Base-by-base conservation (phyloP, 1,140 invertebrate species). In the Apocrypta bakeri region DNA sequence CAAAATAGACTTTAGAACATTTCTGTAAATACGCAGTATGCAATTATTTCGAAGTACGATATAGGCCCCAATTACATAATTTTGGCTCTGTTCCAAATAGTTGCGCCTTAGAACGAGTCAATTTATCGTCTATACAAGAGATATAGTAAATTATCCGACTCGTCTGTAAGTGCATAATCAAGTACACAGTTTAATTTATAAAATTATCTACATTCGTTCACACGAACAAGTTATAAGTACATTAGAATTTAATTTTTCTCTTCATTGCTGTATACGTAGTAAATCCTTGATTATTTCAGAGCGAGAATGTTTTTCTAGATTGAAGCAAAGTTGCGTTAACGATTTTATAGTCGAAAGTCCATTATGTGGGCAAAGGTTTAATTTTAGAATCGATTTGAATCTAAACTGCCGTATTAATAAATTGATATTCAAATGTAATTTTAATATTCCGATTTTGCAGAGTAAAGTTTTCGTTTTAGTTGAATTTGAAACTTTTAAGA, bases 81-180 rank as follows among this genome's bases (percentile, higher is more conserved):
- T 77, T 31, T 76, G 81, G 73, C 81, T 69, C 4, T 21, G 27
- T 56, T 82, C 74, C 64, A 77, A 82, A 77, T 82, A 40, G 66
- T 63, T 71, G 21, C 12, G 66, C 69, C 81, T 82, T 77, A 71
- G 68, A 40, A 71, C 7, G 66, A 71, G 81, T 77, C 81, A 82
- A 82, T 82, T 82, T 77, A 76, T 29, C 33, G 73, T 77, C 40
- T 63, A 77, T 40, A 77, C 48, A 81, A 68, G 71, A 75, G 63
- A 31, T n/a, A n/a, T 40, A 25, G 29, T 48, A 29, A n/a, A 61
- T 33, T 25, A 37, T n/a, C 12, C 56, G 4, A 17, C 48, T 48
- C 73, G n/a, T n/a, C 76, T 63, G 29, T 31, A 77, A 37, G 29
- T 77, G 42, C 9, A 31, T 75, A 25, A 77, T 69, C 61, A 25